Evolutionary conservation across 2,113 vertebrate genomes (phyloP).

Genomic region (Kryptolebias marmoratus): DNA sequence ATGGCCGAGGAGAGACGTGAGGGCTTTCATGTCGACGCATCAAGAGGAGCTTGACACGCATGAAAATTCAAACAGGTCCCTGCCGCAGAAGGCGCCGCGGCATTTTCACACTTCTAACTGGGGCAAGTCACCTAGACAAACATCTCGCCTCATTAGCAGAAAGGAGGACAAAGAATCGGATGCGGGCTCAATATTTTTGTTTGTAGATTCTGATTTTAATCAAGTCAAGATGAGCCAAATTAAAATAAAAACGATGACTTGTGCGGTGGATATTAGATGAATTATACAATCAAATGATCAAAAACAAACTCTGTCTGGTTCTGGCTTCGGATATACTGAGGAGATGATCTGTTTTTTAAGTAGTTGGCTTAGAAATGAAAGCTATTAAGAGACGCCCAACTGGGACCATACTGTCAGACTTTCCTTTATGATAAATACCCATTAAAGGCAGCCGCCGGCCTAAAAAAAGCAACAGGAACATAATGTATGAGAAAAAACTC

Average conservation of each 20-base stretch:
- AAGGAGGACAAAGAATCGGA: neutral
- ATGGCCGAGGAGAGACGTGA: conserved; percentile 44
- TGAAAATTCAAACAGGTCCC: conserved; percentile 74
- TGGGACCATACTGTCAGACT: neutral
- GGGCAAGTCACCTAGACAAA: conserved; percentile 13
- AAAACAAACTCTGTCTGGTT: neutral
- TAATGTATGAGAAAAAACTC: no score
- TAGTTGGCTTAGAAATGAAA: neutral
- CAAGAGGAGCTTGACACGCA: conserved; percentile 58
- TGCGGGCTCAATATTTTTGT: neutral
- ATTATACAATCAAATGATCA: neutral
- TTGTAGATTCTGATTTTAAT: neutral
- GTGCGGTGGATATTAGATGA: neutral
- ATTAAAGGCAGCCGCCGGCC: neutral
- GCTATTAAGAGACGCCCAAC: neutral
- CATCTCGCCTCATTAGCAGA: conserved; percentile 16
- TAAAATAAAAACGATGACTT: neutral
- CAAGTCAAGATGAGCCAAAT: neutral
- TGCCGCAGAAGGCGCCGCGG: conserved; percentile 51
- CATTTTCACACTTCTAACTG: conserved; percentile 37
- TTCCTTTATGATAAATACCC: neutral
- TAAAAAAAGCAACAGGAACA: no score
- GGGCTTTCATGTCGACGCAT: conserved; percentile 75
- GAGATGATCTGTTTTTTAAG: neutral
- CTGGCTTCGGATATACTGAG: neutral